Evolutionary conservation across 2,888 invertebrate genomes (phyloP).

Genomic region (Halictus ligatus): DNA sequence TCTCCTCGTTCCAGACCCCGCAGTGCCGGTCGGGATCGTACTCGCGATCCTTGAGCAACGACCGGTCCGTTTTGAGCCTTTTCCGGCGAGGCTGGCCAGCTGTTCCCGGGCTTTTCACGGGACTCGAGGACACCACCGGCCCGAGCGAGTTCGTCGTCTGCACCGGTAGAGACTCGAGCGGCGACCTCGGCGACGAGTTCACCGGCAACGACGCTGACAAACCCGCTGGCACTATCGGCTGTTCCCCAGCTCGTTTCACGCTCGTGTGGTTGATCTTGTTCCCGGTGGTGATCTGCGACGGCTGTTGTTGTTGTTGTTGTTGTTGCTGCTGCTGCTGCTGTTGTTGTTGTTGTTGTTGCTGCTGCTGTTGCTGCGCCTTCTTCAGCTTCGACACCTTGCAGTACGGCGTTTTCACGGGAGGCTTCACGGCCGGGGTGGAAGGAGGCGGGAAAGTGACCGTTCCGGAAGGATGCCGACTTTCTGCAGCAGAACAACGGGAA

Average conservation of each 20-base stretch:
- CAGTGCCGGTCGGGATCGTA: conserved; percentile 94
- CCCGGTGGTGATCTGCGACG: conserved; percentile 54
- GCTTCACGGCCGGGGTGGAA: conserved; percentile 77
- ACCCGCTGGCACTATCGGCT: conserved; percentile 56
- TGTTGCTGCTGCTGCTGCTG: not conserved
- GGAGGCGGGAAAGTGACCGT: conserved; percentile 80
- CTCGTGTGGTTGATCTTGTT: conserved; percentile 76
- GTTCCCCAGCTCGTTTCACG: conserved; percentile 77
- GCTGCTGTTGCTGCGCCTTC: conserved; percentile 72
- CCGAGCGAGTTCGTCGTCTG: conserved; percentile 65
- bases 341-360: not conserved
- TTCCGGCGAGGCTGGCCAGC: conserved; percentile 77
- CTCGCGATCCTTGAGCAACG: conserved; percentile 86
- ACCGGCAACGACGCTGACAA: conserved; percentile 73
- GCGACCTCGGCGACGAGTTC: conserved; percentile 79
- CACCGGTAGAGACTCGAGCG: conserved; percentile 77
- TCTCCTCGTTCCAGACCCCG: conserved; percentile 90
- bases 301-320: conserved; percentile 20
- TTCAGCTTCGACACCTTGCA: conserved; percentile 82
- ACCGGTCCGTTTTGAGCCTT: conserved; percentile 81
- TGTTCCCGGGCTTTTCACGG: conserved; percentile 79
- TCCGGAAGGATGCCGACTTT: conserved; percentile 82
- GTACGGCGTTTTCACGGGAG: conserved; percentile 80
- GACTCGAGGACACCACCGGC: conserved; percentile 69
- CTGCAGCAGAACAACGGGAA: conserved; percentile 67